phyloP scores from a whole-genome alignment of 2,888 invertebrate genomes.

The Limnephilus auricula region DNA sequence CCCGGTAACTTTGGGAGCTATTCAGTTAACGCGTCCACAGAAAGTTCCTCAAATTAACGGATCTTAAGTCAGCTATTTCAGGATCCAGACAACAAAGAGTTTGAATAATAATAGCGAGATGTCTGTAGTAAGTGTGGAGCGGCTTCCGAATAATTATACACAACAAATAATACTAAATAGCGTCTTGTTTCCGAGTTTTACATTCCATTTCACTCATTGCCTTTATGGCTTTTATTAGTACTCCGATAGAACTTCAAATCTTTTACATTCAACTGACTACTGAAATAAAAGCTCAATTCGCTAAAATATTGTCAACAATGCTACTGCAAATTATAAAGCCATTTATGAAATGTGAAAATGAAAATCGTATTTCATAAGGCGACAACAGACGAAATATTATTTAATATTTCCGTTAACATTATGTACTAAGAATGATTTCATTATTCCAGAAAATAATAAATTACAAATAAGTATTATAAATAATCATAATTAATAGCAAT shows the following conservation, averaged over 20 bases:
- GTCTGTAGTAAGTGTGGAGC: constrained; percentile 17
- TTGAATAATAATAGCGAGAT: constrained; percentile 54
- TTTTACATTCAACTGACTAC: not conserved
- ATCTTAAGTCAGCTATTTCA: constrained; percentile 26
- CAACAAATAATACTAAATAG: constrained; percentile 39
- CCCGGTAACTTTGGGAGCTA: not conserved
- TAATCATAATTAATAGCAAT: not conserved
- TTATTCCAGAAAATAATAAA: not conserved
- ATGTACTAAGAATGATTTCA: not conserved
- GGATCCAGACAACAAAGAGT: constrained; percentile 57
- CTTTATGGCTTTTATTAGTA: not conserved
- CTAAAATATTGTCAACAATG: not conserved
- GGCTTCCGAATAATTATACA: constrained; percentile 53
- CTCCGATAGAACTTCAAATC: not conserved
- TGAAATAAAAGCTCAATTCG: not conserved
- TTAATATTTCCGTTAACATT: not conserved
- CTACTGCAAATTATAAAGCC: not conserved
- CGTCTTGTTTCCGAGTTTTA: not conserved
- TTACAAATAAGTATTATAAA: not conserved
- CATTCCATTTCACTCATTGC: constrained; percentile 13
- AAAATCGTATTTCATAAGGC: not conserved
- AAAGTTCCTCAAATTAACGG: constrained; percentile 6
- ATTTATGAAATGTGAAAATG: not conserved
- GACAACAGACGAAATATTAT: not conserved
- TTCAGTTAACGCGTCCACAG: constrained; percentile 24